These are phyloP conservation scores for Gasterosteus nipponicus DNA, from an alignment of 2,113 vertebrate genomes.

Conservation along the genomic window DNA sequence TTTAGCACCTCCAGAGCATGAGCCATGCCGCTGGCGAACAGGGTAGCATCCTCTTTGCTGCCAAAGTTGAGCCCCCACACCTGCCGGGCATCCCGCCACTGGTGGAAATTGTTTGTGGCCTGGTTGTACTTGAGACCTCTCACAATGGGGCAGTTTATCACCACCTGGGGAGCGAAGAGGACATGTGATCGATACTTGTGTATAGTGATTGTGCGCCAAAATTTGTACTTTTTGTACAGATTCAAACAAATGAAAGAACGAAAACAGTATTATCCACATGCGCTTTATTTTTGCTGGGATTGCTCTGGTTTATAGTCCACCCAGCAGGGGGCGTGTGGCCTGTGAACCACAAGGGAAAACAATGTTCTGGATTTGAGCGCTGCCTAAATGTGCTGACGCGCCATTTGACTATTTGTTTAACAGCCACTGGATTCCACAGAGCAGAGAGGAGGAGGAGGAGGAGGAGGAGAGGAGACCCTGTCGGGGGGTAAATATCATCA, in stretches of 20 bases:
- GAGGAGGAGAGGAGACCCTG: slow-evolving; percentile 49
- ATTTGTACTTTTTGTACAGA: not conserved
- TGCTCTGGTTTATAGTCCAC: slow-evolving; percentile 48
- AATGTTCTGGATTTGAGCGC: slow-evolving; percentile 49
- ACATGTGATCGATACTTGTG: not conserved
- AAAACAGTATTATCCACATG: not conserved
- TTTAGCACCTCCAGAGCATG: slow-evolving; percentile 82
- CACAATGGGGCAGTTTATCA: slow-evolving; percentile 90
- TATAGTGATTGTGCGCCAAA: not conserved
- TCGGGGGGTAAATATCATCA: slow-evolving; percentile 53
- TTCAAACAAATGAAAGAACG: not conserved
- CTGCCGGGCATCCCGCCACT: slow-evolving; percentile 91
- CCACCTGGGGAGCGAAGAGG: slow-evolving; percentile 80
- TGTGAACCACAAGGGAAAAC: slow-evolving; percentile 36
- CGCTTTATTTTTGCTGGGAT: slow-evolving; percentile 10
- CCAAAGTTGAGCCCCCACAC: slow-evolving; percentile 95
- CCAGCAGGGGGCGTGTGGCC: slow-evolving; percentile 72
- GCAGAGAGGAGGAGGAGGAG: slow-evolving; percentile 53
- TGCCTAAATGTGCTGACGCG: slow-evolving; percentile 78
- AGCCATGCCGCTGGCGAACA: slow-evolving; percentile 85
- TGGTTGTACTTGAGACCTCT: slow-evolving; percentile 93
- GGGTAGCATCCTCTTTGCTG: slow-evolving; percentile 87
- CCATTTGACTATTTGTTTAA: slow-evolving; percentile 77
- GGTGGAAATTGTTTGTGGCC: slow-evolving; percentile 92
- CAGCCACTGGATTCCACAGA: slow-evolving; percentile 77